Evolutionary conservation across 2,888 invertebrate species (phyloP).

Genomic region (Therioaphis trifolii): DNA sequence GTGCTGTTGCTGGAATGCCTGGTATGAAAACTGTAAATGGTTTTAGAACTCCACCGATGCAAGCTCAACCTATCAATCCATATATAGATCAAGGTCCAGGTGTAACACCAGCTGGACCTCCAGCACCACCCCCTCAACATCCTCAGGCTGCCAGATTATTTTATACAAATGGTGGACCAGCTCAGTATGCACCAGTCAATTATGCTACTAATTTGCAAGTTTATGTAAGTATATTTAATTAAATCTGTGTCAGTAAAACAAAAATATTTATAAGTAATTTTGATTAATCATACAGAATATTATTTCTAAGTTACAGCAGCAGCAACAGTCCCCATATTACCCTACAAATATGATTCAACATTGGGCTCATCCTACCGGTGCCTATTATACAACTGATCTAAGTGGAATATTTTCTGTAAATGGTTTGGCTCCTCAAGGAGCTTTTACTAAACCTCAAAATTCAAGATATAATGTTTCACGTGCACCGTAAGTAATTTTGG

Average conservation of each 20-base stretch:
- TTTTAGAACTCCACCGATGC: slow-evolving; percentile 66
- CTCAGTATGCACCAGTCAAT: slow-evolving; percentile 67
- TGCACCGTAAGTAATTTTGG: slow-evolving; percentile 36
- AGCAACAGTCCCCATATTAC: slow-evolving; percentile 74
- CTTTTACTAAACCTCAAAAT: slow-evolving; percentile 72
- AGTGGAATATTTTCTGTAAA: slow-evolving; percentile 79
- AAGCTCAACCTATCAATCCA: slow-evolving; percentile 65
- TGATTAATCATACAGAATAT: slow-evolving; percentile 42
- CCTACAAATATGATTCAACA: slow-evolving; percentile 73
- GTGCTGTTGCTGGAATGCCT: slow-evolving; percentile 69
- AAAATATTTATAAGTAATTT: background rate
- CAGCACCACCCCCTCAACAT: slow-evolving; percentile 69
- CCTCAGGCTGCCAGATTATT: slow-evolving; percentile 75
- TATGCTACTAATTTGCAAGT: slow-evolving; percentile 70
- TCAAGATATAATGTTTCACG: slow-evolving; percentile 64
- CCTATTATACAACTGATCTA: slow-evolving; percentile 74
- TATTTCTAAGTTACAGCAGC: slow-evolving; percentile 66
- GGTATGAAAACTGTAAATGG: slow-evolving; percentile 66
- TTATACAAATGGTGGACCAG: slow-evolving; percentile 74
- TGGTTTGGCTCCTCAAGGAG: slow-evolving; percentile 77
- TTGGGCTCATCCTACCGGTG: slow-evolving; percentile 70
- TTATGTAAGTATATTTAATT: slow-evolving; percentile 65
- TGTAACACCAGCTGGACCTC: slow-evolving; percentile 63
- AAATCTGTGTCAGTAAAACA: background rate
- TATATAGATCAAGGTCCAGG: slow-evolving; percentile 66